These are phyloP conservation scores for Cotesia chilonis DNA, from an alignment of 1,140 invertebrate genomes.

Conservation along the genomic window DNA sequence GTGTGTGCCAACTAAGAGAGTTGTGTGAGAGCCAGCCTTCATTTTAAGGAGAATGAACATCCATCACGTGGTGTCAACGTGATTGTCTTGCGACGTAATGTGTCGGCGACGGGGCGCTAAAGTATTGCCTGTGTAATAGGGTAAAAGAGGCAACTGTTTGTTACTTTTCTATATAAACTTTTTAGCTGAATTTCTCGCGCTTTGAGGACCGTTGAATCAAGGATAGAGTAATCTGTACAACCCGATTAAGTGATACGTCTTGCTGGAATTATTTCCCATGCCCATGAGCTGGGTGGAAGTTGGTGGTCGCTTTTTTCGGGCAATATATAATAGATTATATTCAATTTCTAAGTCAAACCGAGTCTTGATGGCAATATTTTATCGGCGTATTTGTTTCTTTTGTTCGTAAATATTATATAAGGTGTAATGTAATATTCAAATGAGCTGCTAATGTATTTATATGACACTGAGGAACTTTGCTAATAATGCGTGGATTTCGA, in stretches of 20 bases:
- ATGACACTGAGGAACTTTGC: constrained; percentile 38
- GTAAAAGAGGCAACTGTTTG: background rate
- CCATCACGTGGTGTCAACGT: constrained; percentile 66
- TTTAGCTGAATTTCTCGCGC: background rate
- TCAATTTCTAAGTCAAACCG: background rate
- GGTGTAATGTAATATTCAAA: constrained; percentile 52
- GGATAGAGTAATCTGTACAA: background rate
- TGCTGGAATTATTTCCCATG: background rate
- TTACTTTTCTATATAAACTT: background rate
- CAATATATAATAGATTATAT: background rate
- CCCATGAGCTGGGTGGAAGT: background rate
- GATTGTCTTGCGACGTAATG: constrained; percentile 62
- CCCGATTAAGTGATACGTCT: background rate
- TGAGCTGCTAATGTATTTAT: constrained; percentile 60
- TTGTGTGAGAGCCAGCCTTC: constrained; percentile 44
- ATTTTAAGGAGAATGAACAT: constrained; percentile 60
- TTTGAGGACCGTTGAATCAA: background rate
- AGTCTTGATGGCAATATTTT: background rate
- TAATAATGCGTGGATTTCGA: constrained; percentile 8
- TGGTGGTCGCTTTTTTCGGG: background rate
- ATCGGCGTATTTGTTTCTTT: constrained; percentile 48
- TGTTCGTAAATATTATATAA: constrained; percentile 46
- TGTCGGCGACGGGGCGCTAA: constrained; percentile 46
- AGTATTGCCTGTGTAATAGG: constrained; percentile 54
- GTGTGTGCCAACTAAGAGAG: background rate